Base-by-base conservation (phyloP, 2,888 invertebrate genomes). In the Syrista parreyssii region DNA sequence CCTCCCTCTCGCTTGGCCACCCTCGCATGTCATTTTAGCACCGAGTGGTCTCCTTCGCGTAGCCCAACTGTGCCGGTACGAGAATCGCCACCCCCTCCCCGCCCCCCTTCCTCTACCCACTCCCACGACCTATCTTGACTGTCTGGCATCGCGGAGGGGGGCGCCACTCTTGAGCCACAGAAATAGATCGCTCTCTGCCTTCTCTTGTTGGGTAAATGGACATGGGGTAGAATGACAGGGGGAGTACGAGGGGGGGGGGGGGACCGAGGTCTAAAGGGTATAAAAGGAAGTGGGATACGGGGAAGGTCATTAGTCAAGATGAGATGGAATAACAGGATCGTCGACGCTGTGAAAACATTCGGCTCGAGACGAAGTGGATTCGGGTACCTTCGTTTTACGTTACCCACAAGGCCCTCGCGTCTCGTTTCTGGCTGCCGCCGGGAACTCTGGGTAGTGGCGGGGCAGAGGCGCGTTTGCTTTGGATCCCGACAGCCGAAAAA, bases 301-400 rank as follows among this genome's bases (percentile, higher is more conserved):
- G 75, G 74, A 72, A 71, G 78, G 78, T 78, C 78, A 78, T 78
- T 78, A 78, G 78, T 78, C 78, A 78, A 78, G 78, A 78, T 78
- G 78, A 78, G 78, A 78, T 78, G 75, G 75, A 78, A 78, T 78
- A 78, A 78, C 78, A 78, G 75, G 78, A 78, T 78, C 78, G 78
- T 74, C 73, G 75, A 74, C 78, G 75, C 78, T 78, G 78, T 78
- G 75, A 78, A 78, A 78, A 78, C 78, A 78, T 78, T 78, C 75
- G 75, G 75, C 78, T 78, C 73, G 75, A 35, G 75, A 69, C 71
- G 75, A 75, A 78, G 78, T 78, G 75, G 75, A 78, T 78, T 78
- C 75, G 75, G 35, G 75, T 55, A 55, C 55, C 55, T 55, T 55
- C 55, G 55, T 23, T 55, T 55, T 55, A 55, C 55, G 55, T 55